Percentiles rank a stretch among this genome's conserved stretches.
phyloP scores from a whole-genome alignment of 2,113 vertebrate species.

The Stercorarius parasiticus region DNA sequence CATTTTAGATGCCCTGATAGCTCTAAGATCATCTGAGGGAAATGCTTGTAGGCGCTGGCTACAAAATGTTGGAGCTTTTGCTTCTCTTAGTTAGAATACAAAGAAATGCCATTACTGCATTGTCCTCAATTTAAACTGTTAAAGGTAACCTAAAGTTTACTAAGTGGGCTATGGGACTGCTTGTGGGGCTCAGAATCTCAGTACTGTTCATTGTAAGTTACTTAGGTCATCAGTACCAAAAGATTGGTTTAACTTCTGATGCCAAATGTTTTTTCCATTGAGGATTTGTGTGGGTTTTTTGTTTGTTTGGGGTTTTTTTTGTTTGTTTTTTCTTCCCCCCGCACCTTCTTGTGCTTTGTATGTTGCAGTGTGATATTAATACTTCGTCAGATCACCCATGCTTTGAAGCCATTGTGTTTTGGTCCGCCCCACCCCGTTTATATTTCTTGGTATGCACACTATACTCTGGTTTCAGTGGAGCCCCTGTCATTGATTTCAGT shows the following conservation, averaged over 20 bases:
- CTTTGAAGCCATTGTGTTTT: neutral
- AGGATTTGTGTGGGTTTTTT: neutral
- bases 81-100: neutral
- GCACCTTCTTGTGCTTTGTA: neutral
- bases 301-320: neutral
- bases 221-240: neutral
- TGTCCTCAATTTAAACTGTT: neutral
- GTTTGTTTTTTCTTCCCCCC: accelerated
- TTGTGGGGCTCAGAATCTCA: neutral
- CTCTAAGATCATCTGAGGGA: neutral
- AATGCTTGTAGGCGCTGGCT: neutral
- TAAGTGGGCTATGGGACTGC: neutral
- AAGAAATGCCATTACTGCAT: too few relatives aligned
- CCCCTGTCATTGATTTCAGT: neutral
- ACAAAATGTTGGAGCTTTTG: neutral
- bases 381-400: neutral
- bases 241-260: neutral
- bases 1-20: neutral
- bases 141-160: neutral
- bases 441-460: neutral
- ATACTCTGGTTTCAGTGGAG: neutral
- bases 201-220: neutral
- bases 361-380: neutral
- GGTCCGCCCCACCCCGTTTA: accelerated
- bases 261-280: neutral